phyloP scores from a whole-genome alignment of 92 coral and sea anemone genomes.

The Virgularia gustaviana region DNA sequence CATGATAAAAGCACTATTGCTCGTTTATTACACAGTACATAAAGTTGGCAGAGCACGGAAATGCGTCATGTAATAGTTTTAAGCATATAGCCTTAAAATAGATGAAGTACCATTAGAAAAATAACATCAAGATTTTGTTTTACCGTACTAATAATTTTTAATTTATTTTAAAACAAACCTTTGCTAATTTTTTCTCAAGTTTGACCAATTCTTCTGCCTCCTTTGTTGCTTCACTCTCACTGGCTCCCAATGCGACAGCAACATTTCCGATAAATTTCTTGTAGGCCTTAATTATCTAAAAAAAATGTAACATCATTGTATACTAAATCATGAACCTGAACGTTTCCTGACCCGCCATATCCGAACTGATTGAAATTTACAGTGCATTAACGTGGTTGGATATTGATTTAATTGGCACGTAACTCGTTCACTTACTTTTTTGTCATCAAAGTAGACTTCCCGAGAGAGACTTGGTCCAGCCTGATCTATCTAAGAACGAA shows the following conservation, averaged over 20 bases:
- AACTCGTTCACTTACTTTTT: constrained; percentile 54
- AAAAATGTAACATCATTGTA: not conserved
- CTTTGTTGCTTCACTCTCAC: constrained; percentile 46
- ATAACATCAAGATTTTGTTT: too few relatives aligned
- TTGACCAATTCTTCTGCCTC: constrained; percentile 77
- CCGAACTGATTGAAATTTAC: too few relatives aligned
- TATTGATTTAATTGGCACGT: not conserved
- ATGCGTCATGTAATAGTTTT: too few relatives aligned
- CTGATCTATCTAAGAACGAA: constrained; percentile 72
- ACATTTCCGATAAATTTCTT: constrained; percentile 75
- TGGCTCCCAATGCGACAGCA: constrained; percentile 76
- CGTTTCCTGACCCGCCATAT: too few relatives aligned
- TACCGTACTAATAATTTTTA: too few relatives aligned
- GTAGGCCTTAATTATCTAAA: constrained; percentile 90
- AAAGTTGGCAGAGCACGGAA: too few relatives aligned
- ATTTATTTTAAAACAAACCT: constrained; percentile 57
- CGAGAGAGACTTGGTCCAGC: constrained; percentile 97
- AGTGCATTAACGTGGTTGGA: too few relatives aligned
- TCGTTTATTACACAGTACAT: too few relatives aligned
- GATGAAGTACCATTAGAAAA: too few relatives aligned
- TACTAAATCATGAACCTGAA: too few relatives aligned
- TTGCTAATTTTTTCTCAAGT: constrained; percentile 79
- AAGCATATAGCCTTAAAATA: too few relatives aligned
- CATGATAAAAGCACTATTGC: too few relatives aligned
- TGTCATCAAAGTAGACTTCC: constrained; percentile 84